Evolutionary conservation across 2,113 vertebrate species (phyloP), one percentile per base, ranked within the genome.

Genomic region (Planiliza haematocheilus): DNA sequence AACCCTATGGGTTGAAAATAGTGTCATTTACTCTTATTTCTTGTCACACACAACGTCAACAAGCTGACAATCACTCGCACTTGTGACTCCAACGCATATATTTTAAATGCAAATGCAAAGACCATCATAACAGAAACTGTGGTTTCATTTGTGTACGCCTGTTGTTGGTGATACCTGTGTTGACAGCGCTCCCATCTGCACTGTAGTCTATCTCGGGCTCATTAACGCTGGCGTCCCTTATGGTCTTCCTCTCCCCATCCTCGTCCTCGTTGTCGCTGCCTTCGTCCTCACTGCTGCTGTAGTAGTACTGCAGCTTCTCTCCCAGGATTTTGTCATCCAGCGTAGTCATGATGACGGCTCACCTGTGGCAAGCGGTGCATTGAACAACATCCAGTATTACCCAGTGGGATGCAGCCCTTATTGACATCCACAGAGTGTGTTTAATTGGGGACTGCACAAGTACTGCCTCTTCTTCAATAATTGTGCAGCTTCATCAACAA

Each of bases 281-380:
- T 79, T 98, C 97, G 39, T 96, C 97, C 67, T 98, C 97, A 4
- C 97, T 99, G 85, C 97, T 99, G 92, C 97, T 99, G 84, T 97
- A 99, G 76, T 98, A 99, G 74, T 99, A 99, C 91, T 99, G 97
- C 76, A 97, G 94, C 91, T 99, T 99, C 93, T 99, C 97, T 7
- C 97, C 97, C 50, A 99, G 93, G 13, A 99, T 60, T 74, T 97
- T 99, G 82, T 98, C 97, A 24, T 99, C 97, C 74, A 96, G 58
- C n/a, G 96, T 94, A 0, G 97, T 98, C 97, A 99, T 99, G 74
- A 42, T 86, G 36, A 49, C 50, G 3, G 75, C 57, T 90, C 53
- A 65, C 74, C 82, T 85, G 45, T 30, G 43, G 17, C n/a, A 7
- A 20, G 13, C 34, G 61, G 37, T n/a, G 8, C 34, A 56, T 4